Conservation (phyloP, 2,113 vertebrate species). For the Hystrix cristata region DNA sequence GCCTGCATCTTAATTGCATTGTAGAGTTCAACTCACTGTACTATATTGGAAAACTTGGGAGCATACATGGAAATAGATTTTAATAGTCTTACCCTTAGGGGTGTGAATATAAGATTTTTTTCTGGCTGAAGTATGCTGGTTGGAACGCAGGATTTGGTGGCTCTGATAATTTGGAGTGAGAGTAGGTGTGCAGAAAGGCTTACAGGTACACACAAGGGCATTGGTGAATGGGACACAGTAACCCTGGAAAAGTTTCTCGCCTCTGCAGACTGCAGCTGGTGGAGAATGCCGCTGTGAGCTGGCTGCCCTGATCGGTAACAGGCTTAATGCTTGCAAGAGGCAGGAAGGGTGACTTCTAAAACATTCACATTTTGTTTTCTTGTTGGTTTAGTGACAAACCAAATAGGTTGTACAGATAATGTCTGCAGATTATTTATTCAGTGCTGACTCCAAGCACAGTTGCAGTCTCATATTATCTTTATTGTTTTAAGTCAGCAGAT, state of each 20-base stretch:
- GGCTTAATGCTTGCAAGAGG: neutral
- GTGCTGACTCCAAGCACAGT: neutral
- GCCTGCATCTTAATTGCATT: neutral
- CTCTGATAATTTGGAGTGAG: neutral
- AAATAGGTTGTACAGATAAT: neutral
- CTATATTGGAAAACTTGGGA: neutral
- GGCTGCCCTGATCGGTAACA: neutral
- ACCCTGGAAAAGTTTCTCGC: neutral
- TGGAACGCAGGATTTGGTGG: neutral
- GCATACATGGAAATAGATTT: neutral
- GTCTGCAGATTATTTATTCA: neutral
- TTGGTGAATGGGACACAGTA: neutral
- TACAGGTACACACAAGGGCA: neutral
- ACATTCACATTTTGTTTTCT: neutral
- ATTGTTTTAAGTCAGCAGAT: neutral
- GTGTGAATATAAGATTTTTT: neutral
- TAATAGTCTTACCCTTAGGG: neutral
- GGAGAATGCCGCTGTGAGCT: neutral
- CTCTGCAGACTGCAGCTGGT: neutral
- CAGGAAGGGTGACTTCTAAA: neutral
- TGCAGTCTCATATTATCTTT: neutral
- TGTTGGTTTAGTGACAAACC: neutral
- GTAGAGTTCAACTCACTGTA: neutral
- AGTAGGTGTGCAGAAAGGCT: too few relatives aligned
- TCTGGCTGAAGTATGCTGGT: neutral